Conservation (phyloP, 2,888 invertebrate genomes). For the Phengaris alcon region DNA sequence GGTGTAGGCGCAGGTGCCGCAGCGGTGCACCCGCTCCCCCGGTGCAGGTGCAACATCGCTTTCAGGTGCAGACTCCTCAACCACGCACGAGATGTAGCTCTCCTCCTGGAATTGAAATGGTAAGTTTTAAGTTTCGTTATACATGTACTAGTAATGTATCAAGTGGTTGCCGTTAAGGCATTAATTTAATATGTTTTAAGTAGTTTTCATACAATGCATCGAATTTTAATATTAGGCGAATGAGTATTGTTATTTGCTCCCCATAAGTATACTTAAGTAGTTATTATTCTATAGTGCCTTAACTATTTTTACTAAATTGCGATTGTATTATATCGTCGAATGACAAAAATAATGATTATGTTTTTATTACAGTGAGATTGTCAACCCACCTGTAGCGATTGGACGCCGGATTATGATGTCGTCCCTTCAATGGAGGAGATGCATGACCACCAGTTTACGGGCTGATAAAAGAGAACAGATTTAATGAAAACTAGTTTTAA, state of each 20-base stretch:
- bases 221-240: conserved; percentile 14
- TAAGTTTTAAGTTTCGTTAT: not conserved
- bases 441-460: conserved; percentile 28
- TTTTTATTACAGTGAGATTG: conserved; percentile 22
- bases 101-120: conserved; percentile 83
- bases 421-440: conserved; percentile 28
- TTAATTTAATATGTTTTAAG: not conserved
- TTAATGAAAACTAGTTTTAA: conserved; percentile 23
- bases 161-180: not conserved
- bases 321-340: not conserved
- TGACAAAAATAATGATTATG: not conserved
- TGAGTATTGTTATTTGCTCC: conserved; percentile 10
- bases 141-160: not conserved
- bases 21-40: conserved; percentile 83
- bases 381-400: conserved; percentile 15
- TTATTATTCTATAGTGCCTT: not conserved
- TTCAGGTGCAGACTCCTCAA: conserved; percentile 87
- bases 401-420: conserved; percentile 23
- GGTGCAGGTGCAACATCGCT: conserved; percentile 70
- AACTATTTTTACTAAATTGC: conserved; percentile 1
- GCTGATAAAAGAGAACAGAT: conserved; percentile 27
- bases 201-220: not conserved
- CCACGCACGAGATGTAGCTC: conserved; percentile 92
- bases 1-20: conserved; percentile 86
- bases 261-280: not conserved